Evolutionary conservation across 2,113 vertebrate species (phyloP).

Genomic region (Vanacampus margaritifer): DNA sequence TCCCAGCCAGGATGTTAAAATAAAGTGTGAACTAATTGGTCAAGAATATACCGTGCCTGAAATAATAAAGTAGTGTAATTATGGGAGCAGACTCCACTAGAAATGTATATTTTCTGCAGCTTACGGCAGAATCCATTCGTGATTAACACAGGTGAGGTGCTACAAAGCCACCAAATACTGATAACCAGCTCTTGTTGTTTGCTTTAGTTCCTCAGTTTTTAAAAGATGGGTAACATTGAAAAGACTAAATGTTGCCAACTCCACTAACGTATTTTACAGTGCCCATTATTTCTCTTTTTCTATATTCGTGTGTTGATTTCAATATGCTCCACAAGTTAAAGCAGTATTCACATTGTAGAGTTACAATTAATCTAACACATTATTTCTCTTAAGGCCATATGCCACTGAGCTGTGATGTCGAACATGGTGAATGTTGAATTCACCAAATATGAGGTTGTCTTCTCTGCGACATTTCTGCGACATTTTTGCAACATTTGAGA

Average conservation of each 20-base stretch:
- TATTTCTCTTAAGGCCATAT: too few relatives aligned
- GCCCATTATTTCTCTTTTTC: not conserved
- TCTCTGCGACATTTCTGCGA: too few relatives aligned
- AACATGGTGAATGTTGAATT: too few relatives aligned
- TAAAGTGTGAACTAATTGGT: constrained; percentile 47
- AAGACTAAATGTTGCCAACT: not conserved
- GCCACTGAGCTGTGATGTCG: too few relatives aligned
- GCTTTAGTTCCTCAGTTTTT: not conserved
- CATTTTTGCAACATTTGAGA: too few relatives aligned
- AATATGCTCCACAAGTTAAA: not conserved
- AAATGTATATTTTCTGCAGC: not conserved
- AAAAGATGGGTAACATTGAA: not conserved
- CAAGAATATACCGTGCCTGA: constrained; percentile 21
- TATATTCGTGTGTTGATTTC: not conserved
- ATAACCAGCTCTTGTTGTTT: not conserved
- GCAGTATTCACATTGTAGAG: too few relatives aligned
- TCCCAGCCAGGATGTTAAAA: constrained; percentile 36
- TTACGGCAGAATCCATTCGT: not conserved
- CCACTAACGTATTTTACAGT: not conserved
- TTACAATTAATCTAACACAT: too few relatives aligned
- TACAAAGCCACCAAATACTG: not conserved
- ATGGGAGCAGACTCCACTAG: constrained; percentile 4
- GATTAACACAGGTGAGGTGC: not conserved
- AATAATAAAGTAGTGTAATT: constrained; percentile 10
- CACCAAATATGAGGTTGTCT: too few relatives aligned